Evolutionary conservation across 2,113 vertebrate genomes (phyloP).

Genomic region (Illadopsis cleaveri): DNA sequence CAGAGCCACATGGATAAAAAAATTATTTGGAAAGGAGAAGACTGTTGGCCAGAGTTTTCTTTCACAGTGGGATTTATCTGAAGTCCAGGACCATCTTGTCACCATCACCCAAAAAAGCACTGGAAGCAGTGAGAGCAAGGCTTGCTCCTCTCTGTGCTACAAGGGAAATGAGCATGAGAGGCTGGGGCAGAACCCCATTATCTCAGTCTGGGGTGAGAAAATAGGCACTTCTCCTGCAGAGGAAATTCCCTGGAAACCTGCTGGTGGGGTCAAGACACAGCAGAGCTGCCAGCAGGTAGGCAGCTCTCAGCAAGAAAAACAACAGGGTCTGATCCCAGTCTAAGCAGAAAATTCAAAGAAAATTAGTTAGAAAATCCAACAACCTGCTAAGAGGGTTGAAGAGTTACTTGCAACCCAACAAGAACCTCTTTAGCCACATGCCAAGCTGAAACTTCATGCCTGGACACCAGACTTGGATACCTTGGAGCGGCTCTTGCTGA

Average conservation of each 20-base stretch:
- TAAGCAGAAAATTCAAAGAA: not conserved
- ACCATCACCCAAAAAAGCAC: not conserved
- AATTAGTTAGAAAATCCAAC: not conserved
- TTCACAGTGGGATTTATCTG: not conserved
- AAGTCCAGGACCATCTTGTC: not conserved
- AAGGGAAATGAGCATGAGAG: not conserved
- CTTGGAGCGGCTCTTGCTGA: conserved; percentile 85
- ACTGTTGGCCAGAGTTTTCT: not conserved
- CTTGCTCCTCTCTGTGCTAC: not conserved
- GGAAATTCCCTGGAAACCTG: not conserved
- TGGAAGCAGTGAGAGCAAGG: not conserved
- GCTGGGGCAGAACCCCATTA: not conserved
- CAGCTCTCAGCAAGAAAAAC: not conserved
- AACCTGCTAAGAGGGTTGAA: not conserved
- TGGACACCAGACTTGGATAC: conserved; percentile 48
- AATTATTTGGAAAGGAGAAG: not conserved
- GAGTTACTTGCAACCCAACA: not conserved
- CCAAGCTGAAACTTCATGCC: not conserved
- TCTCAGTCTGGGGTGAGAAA: not conserved
- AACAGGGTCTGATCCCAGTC: not conserved
- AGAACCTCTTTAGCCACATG: not conserved
- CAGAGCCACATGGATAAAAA: not conserved
- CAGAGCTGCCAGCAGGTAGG: not conserved
- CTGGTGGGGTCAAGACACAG: not conserved
- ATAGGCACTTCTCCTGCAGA: not conserved